Evolutionary conservation across 2,113 vertebrate species (phyloP), one percentile per base, ranked within the genome.

Genomic region (Leptobrachium ailaonicum): DNA sequence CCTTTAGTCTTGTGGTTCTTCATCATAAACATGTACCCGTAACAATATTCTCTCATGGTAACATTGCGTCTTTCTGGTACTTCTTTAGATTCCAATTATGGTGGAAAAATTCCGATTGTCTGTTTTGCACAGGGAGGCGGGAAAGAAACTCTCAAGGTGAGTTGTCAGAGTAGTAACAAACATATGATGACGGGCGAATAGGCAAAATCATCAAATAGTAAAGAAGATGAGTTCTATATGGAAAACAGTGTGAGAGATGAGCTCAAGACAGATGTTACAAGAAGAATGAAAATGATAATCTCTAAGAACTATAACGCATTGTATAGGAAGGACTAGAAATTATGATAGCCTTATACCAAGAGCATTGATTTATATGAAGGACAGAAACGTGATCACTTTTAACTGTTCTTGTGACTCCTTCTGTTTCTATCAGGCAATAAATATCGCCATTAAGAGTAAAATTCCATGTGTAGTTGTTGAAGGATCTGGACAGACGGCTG

Each of bases 401-500:
- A 14, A 58, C 56, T 58, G 9, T 60, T 14, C 56, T 12, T 60
- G 8, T 50, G 8, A 50, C 47, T 50, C 4, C 8, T 4, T 80
- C 0, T 73, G 3, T 10, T 4, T 58, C 1, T 85, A 5, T 73
- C 7, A 94, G 93, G 92, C 93, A 67, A 92, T 94, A 85, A 91
- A 93, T 0, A 88, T 88, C 20, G 89, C 93, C 43, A 83, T 94
- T 85, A 94, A 92, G 78, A 94, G 90, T 69, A 94, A 92, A 83
- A 94, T 94, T 1, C 93, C 93, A 1, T 94, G 93, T 0, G 91
- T 94, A n/a, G 92, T 94, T 63, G 92, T 94, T 71, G 93, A 94
- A 41, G 93, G 93, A 71, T 94, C 93, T 0, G 93, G 93, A 1
- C 91, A 92, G 71, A 92, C 92, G 0, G 92, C 92, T 0, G 93